phyloP scores from a whole-genome alignment of 2,888 invertebrate species.

The Caenorhabditis zanzibari region DNA sequence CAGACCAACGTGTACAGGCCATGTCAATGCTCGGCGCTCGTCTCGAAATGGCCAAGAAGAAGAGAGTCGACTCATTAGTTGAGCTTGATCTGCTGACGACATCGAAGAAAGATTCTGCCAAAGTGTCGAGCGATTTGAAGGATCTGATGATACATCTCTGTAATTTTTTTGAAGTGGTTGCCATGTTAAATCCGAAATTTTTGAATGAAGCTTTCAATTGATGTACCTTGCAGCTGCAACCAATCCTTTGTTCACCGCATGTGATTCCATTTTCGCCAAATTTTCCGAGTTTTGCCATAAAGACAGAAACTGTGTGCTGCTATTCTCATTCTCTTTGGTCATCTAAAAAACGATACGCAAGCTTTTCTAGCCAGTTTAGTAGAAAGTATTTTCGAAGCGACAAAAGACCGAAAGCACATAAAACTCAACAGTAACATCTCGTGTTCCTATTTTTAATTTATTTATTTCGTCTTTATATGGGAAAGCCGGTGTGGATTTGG shows the following conservation, averaged over 20 bases:
- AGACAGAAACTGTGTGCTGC: conserved; percentile 44
- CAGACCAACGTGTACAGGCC: conserved; percentile 76
- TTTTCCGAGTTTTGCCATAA: conserved; percentile 64
- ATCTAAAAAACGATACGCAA: conserved; percentile 25
- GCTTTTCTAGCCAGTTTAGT: too few species aligned
- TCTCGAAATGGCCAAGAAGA: conserved; percentile 56
- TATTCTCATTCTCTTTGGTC: conserved; percentile 1
- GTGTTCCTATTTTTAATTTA: background rate
- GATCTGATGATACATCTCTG: conserved; percentile 30
- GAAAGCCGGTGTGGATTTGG: conserved; percentile 35
- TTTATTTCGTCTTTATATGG: conserved; percentile 43
- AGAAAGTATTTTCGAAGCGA: conserved; percentile 13
- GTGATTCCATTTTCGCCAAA: conserved; percentile 47
- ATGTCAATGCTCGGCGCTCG: conserved; percentile 75
- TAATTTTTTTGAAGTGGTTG: background rate
- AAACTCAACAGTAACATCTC: background rate
- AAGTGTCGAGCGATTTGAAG: conserved; percentile 14
- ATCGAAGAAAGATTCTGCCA: conserved; percentile 67
- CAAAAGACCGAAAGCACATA: conserved; percentile 8
- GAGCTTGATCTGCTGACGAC: conserved; percentile 70
- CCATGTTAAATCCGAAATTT: too few species aligned
- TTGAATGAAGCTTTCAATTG: background rate
- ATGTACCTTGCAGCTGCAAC: conserved; percentile 26
- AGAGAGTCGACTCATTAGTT: conserved; percentile 60
- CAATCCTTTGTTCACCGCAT: conserved; percentile 21